Evolutionary conservation across 2,113 vertebrate species (phyloP).

Genomic region (Stegostoma tigrinum): DNA sequence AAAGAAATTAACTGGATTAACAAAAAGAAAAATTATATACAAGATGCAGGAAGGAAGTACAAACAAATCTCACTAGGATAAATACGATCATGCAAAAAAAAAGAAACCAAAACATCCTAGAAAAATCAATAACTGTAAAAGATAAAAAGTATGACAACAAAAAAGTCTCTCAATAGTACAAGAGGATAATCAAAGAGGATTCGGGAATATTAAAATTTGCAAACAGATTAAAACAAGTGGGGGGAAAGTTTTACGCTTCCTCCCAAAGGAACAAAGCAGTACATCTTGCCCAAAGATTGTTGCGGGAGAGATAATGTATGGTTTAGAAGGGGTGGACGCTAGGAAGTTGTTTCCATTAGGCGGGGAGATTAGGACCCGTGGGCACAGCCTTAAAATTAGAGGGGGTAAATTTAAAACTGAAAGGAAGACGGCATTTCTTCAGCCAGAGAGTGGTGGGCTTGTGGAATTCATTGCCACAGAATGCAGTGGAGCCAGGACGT

Average conservation of each 20-base stretch:
- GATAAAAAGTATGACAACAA: background rate
- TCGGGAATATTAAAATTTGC: background rate
- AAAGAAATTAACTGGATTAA: background rate
- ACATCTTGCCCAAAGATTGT: background rate
- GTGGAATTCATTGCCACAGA: too few relatives aligned
- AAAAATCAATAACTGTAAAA: background rate
- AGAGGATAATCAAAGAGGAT: background rate
- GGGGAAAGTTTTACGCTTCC: background rate
- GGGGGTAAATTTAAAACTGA: too few relatives aligned
- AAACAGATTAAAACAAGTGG: background rate
- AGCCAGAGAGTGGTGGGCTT: too few relatives aligned
- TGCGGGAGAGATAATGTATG: too few relatives aligned
- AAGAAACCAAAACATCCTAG: background rate
- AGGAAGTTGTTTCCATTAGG: too few relatives aligned
- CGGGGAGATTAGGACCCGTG: too few relatives aligned
- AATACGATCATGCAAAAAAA: background rate
- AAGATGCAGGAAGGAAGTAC: background rate
- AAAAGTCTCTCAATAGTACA: background rate
- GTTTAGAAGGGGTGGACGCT: too few relatives aligned
- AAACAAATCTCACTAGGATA: background rate
- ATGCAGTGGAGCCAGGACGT: too few relatives aligned
- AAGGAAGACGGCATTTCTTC: too few relatives aligned
- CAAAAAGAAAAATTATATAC: background rate
- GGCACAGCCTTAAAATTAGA: too few relatives aligned
- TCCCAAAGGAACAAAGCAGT: background rate